These are phyloP conservation scores for Hymenochirus boettgeri DNA, from an alignment of 2,113 vertebrate species.

Conservation along the genomic window DNA sequence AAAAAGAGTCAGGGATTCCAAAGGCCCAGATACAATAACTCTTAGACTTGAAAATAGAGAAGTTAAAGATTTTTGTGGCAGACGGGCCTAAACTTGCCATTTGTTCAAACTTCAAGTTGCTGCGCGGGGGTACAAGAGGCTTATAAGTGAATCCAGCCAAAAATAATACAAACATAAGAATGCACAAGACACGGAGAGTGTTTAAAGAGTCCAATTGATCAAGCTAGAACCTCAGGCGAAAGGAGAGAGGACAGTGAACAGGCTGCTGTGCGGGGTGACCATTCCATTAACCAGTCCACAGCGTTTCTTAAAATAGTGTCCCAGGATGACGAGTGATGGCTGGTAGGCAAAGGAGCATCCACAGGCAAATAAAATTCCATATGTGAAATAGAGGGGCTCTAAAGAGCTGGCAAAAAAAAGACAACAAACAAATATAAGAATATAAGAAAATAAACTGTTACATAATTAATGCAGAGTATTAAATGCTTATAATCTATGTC, in stretches of 20 bases:
- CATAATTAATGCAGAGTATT: no score
- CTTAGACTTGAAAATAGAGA: conserved; percentile 82
- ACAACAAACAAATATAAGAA: no score
- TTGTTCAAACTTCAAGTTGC: conserved; percentile 50
- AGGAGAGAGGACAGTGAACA: conserved; percentile 86
- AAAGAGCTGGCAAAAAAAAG: conserved; percentile 67
- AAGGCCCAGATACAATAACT: conserved; percentile 91
- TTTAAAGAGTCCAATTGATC: conserved; percentile 55
- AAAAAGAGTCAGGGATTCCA: conserved; percentile 88
- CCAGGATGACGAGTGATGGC: conserved; percentile 91
- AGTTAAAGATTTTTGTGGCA: conserved; percentile 73
- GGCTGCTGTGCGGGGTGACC: conserved; percentile 90
- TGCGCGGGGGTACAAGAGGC: conserved; percentile 62
- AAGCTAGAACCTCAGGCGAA: conserved; percentile 68
- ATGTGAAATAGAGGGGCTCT: conserved; percentile 88
- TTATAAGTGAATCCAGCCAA: conserved; percentile 86
- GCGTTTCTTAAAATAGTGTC: conserved; percentile 94
- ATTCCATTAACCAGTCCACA: conserved; percentile 93
- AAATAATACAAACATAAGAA: conserved; percentile 83
- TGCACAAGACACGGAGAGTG: conserved; percentile 76
- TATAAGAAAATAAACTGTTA: no score
- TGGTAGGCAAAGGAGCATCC: conserved; percentile 96
- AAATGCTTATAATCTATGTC: no score
- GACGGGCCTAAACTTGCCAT: conserved; percentile 52
- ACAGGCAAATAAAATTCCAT: conserved; percentile 87